These are phyloP conservation scores for Paracentrotus lividus DNA, from an alignment of 53 echinoderm and acorn worm genomes.

Conservation along the genomic window DNA sequence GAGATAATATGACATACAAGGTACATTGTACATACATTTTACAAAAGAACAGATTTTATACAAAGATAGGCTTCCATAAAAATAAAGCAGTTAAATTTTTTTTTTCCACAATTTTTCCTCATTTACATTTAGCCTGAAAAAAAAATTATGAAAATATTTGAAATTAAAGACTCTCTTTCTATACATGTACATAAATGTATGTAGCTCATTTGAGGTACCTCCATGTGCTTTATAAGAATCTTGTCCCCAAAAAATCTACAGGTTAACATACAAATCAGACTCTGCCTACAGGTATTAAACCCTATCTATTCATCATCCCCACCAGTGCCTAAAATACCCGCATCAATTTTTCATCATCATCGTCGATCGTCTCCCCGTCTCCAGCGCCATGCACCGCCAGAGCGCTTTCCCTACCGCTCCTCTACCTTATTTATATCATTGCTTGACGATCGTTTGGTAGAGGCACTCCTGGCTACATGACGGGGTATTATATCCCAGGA, in stretches of 20 bases:
- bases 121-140: neutral
- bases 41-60: no score
- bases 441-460: neutral
- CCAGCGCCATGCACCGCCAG: no score
- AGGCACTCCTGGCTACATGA: conserved; percentile 4
- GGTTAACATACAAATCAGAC: neutral
- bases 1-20: no score
- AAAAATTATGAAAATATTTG: neutral
- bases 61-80: no score
- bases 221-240: neutral
- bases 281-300: no score
- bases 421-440: neutral
- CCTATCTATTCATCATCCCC: conserved; percentile 27
- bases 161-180: neutral
- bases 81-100: neutral
- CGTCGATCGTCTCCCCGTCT: neutral
- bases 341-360: conserved; percentile 45
- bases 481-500: neutral
- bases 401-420: neutral
- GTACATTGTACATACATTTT: no score
- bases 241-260: neutral
- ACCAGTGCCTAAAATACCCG: conserved; percentile 18
- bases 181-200: neutral
- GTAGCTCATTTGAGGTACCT: no score
- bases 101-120: neutral